Evolutionary conservation across 1,140 invertebrate species (phyloP).

Genomic region (Tetramorium simillimum): DNA sequence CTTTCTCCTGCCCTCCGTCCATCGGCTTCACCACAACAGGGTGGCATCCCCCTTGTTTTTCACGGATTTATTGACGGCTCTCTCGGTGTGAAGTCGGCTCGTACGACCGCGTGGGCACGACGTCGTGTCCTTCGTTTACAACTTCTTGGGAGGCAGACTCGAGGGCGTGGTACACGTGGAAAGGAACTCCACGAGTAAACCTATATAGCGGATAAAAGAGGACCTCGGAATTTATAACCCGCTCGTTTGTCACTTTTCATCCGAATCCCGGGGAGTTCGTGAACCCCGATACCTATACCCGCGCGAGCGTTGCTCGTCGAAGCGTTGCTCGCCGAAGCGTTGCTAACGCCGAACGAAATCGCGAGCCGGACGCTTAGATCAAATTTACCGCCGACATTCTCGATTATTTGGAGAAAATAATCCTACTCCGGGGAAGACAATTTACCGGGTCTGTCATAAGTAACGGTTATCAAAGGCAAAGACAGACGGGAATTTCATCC

Average conservation of each 20-base stretch:
- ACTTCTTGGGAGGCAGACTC: conserved; percentile 57
- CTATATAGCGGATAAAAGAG: conserved; percentile 41
- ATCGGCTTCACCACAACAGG: background rate
- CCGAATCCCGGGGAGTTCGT: conserved; percentile 1
- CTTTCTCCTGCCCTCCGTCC: background rate
- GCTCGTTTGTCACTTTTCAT: conserved; percentile 77
- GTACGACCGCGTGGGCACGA: conserved; percentile 52
- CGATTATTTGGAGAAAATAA: background rate
- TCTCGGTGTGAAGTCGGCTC: conserved; percentile 34
- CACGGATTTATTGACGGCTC: conserved; percentile 65
- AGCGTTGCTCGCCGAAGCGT: conserved; percentile 15
- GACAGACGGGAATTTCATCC: conserved; percentile 4
- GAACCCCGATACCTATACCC: conserved; percentile 20
- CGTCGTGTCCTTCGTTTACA: conserved; percentile 45
- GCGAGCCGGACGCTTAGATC: background rate
- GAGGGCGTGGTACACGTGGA: conserved; percentile 64
- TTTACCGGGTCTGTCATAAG: conserved; percentile 10
- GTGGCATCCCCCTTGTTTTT: conserved; percentile 53
- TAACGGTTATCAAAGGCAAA: background rate
- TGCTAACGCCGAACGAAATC: conserved; percentile 17
- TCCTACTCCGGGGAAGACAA: background rate
- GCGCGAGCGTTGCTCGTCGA: background rate
- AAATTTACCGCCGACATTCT: conserved; percentile 13
- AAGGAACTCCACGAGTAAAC: conserved; percentile 71
- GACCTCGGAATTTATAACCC: conserved; percentile 80